These are phyloP conservation scores for Sylvilagus bachmani DNA, from an alignment of 2,113 vertebrate species.

Conservation along the genomic window DNA sequence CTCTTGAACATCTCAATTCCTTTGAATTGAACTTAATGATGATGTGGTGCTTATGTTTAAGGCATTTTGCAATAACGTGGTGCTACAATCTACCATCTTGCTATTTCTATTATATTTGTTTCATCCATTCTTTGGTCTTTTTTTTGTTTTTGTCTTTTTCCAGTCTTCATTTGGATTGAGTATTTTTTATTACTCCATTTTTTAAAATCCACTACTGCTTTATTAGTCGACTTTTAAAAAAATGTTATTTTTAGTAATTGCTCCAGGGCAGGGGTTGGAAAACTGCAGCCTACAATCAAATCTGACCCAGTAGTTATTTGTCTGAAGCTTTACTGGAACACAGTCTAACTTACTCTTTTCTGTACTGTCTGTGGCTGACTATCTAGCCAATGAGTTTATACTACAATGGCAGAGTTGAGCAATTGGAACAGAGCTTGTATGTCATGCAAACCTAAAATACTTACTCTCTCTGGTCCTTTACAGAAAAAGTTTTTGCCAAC, in stretches of 20 bases:
- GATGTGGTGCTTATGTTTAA: not conserved
- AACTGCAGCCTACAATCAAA: not conserved
- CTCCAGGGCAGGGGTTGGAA: not conserved
- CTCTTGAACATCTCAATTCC: not conserved
- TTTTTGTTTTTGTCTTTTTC: slow-evolving; percentile 10
- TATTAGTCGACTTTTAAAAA: not conserved
- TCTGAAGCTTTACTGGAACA: not conserved
- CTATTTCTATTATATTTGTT: not conserved
- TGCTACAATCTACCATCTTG: not conserved
- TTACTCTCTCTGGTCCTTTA: not conserved
- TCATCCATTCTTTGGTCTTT: not conserved
- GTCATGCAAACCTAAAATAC: not conserved
- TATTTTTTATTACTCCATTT: slow-evolving; percentile 1
- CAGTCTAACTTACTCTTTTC: not conserved
- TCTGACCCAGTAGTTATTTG: not conserved
- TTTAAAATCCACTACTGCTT: not conserved
- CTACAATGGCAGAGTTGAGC: not conserved
- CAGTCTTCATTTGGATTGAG: not conserved
- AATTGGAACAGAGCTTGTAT: not conserved
- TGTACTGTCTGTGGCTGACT: not conserved
- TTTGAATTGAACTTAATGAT: not conserved
- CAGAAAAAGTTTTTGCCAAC: not conserved
- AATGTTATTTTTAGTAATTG: slow-evolving; percentile 7
- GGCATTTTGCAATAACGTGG: not conserved
- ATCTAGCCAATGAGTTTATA: not conserved